Base-by-base conservation (phyloP, 2,888 invertebrate species). In the Chalcis sispes region DNA sequence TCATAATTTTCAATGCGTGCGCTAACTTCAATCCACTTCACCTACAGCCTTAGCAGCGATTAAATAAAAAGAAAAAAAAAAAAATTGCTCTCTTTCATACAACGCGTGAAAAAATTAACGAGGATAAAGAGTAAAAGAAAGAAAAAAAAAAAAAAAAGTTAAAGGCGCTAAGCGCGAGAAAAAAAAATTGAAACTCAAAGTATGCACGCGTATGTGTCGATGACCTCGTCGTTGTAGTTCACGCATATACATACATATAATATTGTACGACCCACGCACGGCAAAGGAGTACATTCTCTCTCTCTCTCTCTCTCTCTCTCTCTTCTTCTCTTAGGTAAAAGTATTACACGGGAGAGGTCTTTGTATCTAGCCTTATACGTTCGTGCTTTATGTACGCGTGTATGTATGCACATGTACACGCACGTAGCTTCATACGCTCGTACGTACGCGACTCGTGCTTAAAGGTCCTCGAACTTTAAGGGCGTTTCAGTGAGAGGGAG, bases 391-490 rank as follows among this genome's bases (percentile, higher is more conserved):
- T n/a, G n/a, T n/a, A n/a, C 46, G 18, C 42, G 23, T 40, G 42
- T 36, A 36, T 29, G 32, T 15, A 36, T 10, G n/a, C 36, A 23
- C 18, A 10, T 36, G 5, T 36, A 4, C 10, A 10, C 5, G 20
- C 18, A 10, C 20, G 23, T 36, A 54, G 71, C 62, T 71, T 71
- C 62, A 72, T 56, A 36, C 46, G 50, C n/a, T n/a, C n/a, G n/a
- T n/a, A n/a, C 32, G 32, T 23, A 32, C 50, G 20, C 42, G 42
- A 4, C 20, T 15, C 13, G 15, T 36, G 36, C 36, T 36, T 36
- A 36, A 50, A 69, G 75, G 75, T 75, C 59, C 70, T 59, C 75
- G 65, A 75, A 75, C 75, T 75, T 75, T 42, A 75, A 71, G 65
- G 70, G 75, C 56, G 58, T 75, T 70, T 42, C 70, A 62, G 32